Evolutionary conservation across 2,888 invertebrate species (phyloP).

Genomic region (Spilarctia lutea): DNA sequence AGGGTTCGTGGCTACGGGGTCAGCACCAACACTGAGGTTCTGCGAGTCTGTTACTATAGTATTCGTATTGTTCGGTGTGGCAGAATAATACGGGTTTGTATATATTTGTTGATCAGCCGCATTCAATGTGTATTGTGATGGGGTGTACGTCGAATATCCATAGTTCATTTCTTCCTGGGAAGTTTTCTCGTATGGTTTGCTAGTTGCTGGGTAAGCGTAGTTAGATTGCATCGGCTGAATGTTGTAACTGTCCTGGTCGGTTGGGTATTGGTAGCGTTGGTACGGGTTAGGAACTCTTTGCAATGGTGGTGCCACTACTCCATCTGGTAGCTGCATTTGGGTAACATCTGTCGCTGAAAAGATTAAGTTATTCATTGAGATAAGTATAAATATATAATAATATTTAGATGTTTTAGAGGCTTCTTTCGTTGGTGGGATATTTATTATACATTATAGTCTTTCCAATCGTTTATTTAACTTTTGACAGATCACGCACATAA

Average conservation of each 20-base stretch:
- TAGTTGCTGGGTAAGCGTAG: slow-evolving; percentile 64
- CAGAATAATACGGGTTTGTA: slow-evolving; percentile 73
- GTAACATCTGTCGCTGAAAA: slow-evolving; percentile 74
- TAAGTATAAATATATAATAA: background rate
- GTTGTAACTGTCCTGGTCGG: slow-evolving; percentile 64
- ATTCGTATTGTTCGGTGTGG: slow-evolving; percentile 61
- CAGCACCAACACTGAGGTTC: slow-evolving; percentile 37
- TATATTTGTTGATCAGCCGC: slow-evolving; percentile 70
- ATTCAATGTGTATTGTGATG: slow-evolving; percentile 69
- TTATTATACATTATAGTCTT: too few species aligned
- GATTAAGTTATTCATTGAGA: slow-evolving; percentile 29
- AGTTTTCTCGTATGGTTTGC: slow-evolving; percentile 67
- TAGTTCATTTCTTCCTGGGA: slow-evolving; percentile 62
- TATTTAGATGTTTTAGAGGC: background rate
- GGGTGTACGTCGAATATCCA: slow-evolving; percentile 72
- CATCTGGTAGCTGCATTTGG: slow-evolving; percentile 76
- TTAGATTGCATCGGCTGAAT: slow-evolving; percentile 61
- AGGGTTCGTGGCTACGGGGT: slow-evolving; percentile 31
- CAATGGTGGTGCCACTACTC: slow-evolving; percentile 67
- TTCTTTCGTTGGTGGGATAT: background rate
- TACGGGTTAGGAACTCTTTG: slow-evolving; percentile 65
- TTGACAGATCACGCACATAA: too few species aligned
- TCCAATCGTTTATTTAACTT: too few species aligned
- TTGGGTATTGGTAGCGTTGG: slow-evolving; percentile 68
- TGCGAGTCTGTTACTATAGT: slow-evolving; percentile 70